Base-by-base conservation (phyloP, 2,888 invertebrate genomes). In the Pristionchus mayeri region DNA sequence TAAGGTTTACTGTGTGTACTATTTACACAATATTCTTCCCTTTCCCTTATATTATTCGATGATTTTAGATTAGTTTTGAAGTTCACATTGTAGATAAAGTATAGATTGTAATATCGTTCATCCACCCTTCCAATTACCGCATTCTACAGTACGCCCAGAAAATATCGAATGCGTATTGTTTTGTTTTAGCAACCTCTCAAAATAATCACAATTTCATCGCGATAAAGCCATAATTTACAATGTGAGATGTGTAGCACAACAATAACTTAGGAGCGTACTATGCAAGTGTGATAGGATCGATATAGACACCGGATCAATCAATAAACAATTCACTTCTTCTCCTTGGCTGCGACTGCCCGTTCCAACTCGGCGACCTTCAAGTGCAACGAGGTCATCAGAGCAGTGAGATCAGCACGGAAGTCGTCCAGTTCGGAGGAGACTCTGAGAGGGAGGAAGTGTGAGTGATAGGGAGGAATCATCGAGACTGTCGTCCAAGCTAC, bases 361-460 rank as follows among this genome's bases (percentile, higher is more conserved):
- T 84, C 84, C 21, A 84, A 40, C 4, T 75, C 71, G 54, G 54
- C 75, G 16, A 84, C 84, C 11, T 84, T 84, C 37, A 21, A 13
- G 18, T 57, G 50, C 18, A 84, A 54, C 9, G 84, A 18, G 2
- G 84, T 75, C 71, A 84, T 84, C 52, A 84, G 71, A 18, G 54
- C 50, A 13, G 54, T 84, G 52, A 84, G 50, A 9, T 84, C 84
- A 13, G 37, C 13, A 18, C 75, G 50, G 75, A 75, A 84, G 13
- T 67, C 75, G 34, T 84, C 84, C 54, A 84, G 21, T 52, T 84
- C 84, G 24, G 34, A 34, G 3, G 71, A 50, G 40, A 50, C 50
- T 2, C 84, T 84, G 40, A 48, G 67, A 75, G 30, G 30, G 18
- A 16, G 21, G 3, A 30, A 78, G 1, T 50, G 0, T 48, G n/a